These are phyloP conservation scores for Alectoris magna DNA, from an alignment of 2,797 vertebrate genomes.

Conservation along the genomic window DNA sequence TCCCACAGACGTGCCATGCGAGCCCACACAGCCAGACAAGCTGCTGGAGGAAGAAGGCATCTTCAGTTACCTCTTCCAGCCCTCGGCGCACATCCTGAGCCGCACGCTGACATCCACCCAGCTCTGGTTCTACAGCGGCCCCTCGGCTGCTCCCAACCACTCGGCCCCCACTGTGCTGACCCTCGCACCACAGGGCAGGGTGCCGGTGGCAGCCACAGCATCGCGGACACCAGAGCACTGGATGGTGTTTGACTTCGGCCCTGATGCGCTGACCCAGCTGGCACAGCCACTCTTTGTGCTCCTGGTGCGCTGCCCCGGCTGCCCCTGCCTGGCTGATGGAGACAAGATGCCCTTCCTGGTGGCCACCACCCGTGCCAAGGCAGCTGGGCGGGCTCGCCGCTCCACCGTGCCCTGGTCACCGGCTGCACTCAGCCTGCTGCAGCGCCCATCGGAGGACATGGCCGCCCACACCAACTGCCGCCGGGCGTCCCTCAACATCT, in stretches of 20 bases:
- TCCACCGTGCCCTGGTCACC: slow-evolving; percentile 85
- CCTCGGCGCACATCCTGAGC: slow-evolving; percentile 79
- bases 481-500: slow-evolving; percentile 86
- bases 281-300: slow-evolving; percentile 81
- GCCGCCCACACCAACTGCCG: slow-evolving; percentile 81
- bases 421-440: slow-evolving; percentile 81
- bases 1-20: slow-evolving; percentile 78
- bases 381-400: slow-evolving; percentile 71
- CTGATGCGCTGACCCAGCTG: slow-evolving; percentile 70
- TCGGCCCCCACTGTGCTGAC: slow-evolving; percentile 62
- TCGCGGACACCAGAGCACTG: slow-evolving; percentile 73
- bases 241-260: slow-evolving; percentile 82
- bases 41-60: slow-evolving; percentile 63
- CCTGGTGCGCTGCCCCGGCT: slow-evolving; percentile 84
- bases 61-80: slow-evolving; percentile 89
- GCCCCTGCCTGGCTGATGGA: slow-evolving; percentile 75
- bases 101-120: slow-evolving; percentile 83
- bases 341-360: slow-evolving; percentile 90
- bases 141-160: slow-evolving; percentile 30
- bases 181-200: slow-evolving; percentile 67
- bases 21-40: slow-evolving; percentile 35
- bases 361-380: slow-evolving; percentile 69
- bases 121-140: slow-evolving; percentile 90
- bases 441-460: slow-evolving; percentile 81
- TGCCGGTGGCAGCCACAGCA: slow-evolving; percentile 53